Conservation (phyloP, 2,888 invertebrate genomes). For the Microplitis manilae region DNA sequence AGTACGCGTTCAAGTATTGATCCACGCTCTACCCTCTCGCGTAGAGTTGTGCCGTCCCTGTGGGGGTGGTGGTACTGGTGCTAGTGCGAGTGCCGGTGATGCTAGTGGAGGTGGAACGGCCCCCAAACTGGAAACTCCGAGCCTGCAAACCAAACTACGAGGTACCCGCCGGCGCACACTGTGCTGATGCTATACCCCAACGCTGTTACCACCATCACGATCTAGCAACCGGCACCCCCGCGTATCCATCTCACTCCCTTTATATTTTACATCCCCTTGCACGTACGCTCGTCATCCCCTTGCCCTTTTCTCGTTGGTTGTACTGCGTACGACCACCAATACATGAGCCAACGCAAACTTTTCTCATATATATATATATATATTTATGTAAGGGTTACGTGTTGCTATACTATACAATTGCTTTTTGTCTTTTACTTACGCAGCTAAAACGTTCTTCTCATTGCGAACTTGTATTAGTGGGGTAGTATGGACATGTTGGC, state of each 20-base stretch:
- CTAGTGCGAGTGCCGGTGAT: not conserved
- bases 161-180: constrained; percentile 25
- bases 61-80: constrained; percentile 32
- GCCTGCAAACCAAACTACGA: constrained; percentile 56
- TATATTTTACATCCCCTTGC: constrained; percentile 44
- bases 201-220: constrained; percentile 4
- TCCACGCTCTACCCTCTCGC: constrained; percentile 40
- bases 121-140: constrained; percentile 50
- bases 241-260: constrained; percentile 44
- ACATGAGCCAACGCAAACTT: constrained; percentile 13
- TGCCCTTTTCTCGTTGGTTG: constrained; percentile 34
- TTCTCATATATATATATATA: not conserved
- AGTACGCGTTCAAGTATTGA: constrained; percentile 37
- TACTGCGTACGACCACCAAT: constrained; percentile 29
- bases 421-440: not conserved
- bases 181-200: not conserved
- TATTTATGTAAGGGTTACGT: not conserved
- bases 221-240: constrained; percentile 48
- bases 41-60: constrained; percentile 40
- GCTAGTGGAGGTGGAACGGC: constrained; percentile 10
- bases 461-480: not conserved
- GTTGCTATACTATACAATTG: not conserved
- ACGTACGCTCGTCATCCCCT: constrained; percentile 40
- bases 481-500: not conserved
- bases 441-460: not conserved